Evolutionary conservation across 2,797 vertebrate species (phyloP), one percentile per base, ranked within the genome.

Genomic region (Liparis tanakae): DNA sequence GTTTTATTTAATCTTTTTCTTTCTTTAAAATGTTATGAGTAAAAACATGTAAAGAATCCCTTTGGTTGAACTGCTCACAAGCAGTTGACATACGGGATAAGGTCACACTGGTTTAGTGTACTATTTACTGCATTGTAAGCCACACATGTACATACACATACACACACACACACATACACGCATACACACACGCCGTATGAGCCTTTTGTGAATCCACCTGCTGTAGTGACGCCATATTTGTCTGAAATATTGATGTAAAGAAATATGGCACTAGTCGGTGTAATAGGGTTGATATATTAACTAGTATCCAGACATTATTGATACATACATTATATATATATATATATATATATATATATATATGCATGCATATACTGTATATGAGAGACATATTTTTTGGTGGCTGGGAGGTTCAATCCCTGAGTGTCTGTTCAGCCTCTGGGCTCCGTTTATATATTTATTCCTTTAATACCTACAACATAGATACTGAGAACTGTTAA

Each of bases 161-260:
- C n/a, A 54, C 22, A 54, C 51, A 54, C 18, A 39, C 36, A 58
- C 20, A 62, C 37, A 60, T 13, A 55, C 5, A 3, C 37, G 20
- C 44, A 44, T 15, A 57, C 10, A 22, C 10, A 18, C 12, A 55
- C 6, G 3, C 13, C 22, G 56, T 36, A 36, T 17, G 15, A 20
- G 1, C 12, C 4, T 65, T 74, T n/a, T 48, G 30, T 51, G 22
- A 39, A 43, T 55, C 10, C 53, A 54, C 14, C 34, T 41, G 39
- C 5, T 58, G 41, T 50, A 30, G 53, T 63, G 14, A 39, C 0
- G 0, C 1, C 10, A 15, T 34, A 12, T 58, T 63, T 57, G 25
- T 61, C 39, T 72, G 44, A 43, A 67, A 61, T 37, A 53, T 17
- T 54, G 39, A 57, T 61, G 73, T 59, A 22, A 67, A 62, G 37